A percentile compares a stretch with the other conserved stretches of the same genome.
Conservation (phyloP, 2,113 vertebrate genomes). For the Melanotaenia duboulayi region DNA sequence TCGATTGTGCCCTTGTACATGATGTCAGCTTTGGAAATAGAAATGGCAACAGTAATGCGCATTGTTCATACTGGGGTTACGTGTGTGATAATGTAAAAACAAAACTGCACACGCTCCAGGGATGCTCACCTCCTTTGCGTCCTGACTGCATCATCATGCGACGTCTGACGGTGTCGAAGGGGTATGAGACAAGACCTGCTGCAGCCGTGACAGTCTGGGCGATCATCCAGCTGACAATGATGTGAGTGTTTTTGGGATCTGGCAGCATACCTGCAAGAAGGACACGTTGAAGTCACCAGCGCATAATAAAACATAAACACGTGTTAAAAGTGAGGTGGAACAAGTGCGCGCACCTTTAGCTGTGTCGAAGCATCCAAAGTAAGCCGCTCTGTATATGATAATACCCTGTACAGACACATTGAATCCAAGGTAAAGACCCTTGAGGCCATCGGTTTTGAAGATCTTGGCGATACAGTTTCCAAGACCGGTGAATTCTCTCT, state of each 20-base stretch:
- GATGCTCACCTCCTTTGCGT: constrained; percentile 92
- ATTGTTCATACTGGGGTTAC: constrained; percentile 9
- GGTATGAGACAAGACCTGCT: constrained; percentile 94
- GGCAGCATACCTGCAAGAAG: constrained; percentile 92
- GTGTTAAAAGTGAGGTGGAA: background rate
- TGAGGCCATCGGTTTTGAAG: constrained; percentile 92
- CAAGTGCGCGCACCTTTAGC: constrained; percentile 89
- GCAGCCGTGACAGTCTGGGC: constrained; percentile 95
- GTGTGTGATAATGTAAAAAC: constrained; percentile 1
- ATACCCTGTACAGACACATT: constrained; percentile 98
- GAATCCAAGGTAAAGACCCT: constrained; percentile 95
- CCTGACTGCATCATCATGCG: constrained; percentile 99
- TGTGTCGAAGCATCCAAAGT: constrained; percentile 97
- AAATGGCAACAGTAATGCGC: background rate
- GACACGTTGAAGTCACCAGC: background rate
- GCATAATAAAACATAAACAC: background rate
- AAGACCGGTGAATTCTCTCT: constrained; percentile 94
- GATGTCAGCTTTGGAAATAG: constrained; percentile 89
- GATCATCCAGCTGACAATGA: constrained; percentile 98
- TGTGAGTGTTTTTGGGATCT: constrained; percentile 98
- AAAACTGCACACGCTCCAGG: background rate
- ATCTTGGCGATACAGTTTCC: constrained; percentile 93
- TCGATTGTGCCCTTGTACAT: constrained; percentile 98
- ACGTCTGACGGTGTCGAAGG: constrained; percentile 97
- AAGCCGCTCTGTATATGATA: constrained; percentile 99